phyloP scores from a whole-genome alignment of 2,888 invertebrate species.

The Tridacna crocea region DNA sequence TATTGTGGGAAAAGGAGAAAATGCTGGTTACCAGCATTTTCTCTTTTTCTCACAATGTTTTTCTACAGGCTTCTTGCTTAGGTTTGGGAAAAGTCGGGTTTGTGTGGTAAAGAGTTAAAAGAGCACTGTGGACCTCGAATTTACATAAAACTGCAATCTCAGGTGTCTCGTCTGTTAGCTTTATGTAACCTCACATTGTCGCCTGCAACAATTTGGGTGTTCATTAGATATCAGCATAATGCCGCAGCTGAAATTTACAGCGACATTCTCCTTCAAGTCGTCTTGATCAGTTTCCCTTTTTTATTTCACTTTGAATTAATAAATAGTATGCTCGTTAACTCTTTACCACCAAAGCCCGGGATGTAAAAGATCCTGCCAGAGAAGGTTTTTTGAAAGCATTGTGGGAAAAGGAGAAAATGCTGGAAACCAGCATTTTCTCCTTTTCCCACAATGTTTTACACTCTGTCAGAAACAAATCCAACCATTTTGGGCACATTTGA shows the following conservation, averaged over 20 bases:
- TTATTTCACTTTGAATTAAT: background rate
- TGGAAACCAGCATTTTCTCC: constrained; percentile 4
- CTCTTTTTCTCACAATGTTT: too few species aligned
- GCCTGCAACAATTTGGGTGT: constrained; percentile 14
- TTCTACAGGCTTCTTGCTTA: too few species aligned
- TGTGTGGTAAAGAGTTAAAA: too few species aligned
- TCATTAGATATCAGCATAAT: constrained; percentile 4
- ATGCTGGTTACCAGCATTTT: too few species aligned
- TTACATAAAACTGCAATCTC: constrained; percentile 20
- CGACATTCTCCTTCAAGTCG: too few species aligned
- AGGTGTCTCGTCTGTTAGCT: constrained; percentile 11
- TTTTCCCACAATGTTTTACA: background rate
- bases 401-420: constrained; percentile 6
- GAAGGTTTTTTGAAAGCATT: background rate
- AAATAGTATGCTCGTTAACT: background rate
- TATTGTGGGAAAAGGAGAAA: too few species aligned
- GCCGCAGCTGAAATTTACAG: constrained; percentile 3
- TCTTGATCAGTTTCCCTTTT: background rate
- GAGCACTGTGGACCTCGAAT: background rate
- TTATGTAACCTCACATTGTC: constrained; percentile 21
- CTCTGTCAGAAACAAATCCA: background rate
- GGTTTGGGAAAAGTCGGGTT: too few species aligned
- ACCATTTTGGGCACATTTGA: constrained; percentile 1
- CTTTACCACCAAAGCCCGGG: too few species aligned
- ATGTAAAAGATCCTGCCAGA: background rate